These are phyloP conservation scores for Sus scrofa DNA, from an alignment of 2,113 vertebrate species.

Conservation along the genomic window T2T-Sscrofa CM000824.6:225449001-225449500, in stretches of 20 bases:
- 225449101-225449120: too few species aligned
- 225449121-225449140: not conserved
- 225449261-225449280: fast-evolving
- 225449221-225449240: not conserved
- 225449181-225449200: too few species aligned
- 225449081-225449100: too few species aligned
- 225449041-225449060: not conserved
- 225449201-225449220: not conserved
- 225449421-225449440: not conserved
- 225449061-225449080: not conserved
- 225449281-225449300: not conserved
- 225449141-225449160: fast-evolving
- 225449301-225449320: fast-evolving
- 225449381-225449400: not conserved
- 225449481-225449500: not conserved
- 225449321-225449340: not conserved
- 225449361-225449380: not conserved
- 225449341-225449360: not conserved
- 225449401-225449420: not conserved
- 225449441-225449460: not conserved
- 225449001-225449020: not conserved
- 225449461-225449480: not conserved
- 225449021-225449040: not conserved
- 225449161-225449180: not conserved
- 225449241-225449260: fast-evolving